These are phyloP conservation scores for Drosophila trapezifrons DNA, from an alignment of 1,140 invertebrate species.

Conservation along the genomic window DNA sequence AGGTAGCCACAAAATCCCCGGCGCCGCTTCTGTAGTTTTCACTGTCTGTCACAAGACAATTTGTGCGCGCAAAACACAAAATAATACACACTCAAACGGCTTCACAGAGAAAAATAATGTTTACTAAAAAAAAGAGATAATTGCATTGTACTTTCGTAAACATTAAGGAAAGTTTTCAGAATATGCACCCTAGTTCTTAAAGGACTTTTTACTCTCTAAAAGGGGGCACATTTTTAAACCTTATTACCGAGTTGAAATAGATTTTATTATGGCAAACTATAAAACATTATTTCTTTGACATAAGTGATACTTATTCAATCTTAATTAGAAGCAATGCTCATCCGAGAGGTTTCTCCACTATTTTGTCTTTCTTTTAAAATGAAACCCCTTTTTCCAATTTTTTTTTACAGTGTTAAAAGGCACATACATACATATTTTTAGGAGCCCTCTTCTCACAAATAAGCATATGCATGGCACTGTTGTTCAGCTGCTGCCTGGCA, in stretches of 20 bases:
- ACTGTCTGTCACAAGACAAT: conserved; percentile 83
- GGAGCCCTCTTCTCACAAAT: conserved; percentile 37
- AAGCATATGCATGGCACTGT: conserved; percentile 76
- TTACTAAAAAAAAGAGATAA: neutral
- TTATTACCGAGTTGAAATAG: too few species aligned
- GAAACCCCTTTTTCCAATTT: neutral
- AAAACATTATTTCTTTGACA: too few species aligned
- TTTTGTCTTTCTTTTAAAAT: neutral
- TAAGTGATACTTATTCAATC: neutral
- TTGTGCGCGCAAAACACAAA: conserved; percentile 82
- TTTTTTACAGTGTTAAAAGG: conserved; percentile 4
- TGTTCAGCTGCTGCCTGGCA: conserved; percentile 73
- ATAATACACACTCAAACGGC: conserved; percentile 68
- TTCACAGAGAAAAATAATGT: neutral
- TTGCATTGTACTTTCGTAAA: too few species aligned
- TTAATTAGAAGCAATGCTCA: neutral
- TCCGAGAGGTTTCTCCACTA: too few species aligned
- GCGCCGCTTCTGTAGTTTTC: conserved; percentile 76
- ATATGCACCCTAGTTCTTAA: too few species aligned
- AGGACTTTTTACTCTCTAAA: too few species aligned
- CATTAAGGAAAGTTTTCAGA: neutral
- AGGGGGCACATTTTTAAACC: too few species aligned
- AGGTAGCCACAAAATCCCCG: conserved; percentile 41
- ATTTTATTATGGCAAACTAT: too few species aligned
- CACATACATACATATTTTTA: conserved; percentile 43